Conservation (phyloP, 2,888 invertebrate genomes). For the Bruchidius siliquastri region DNA sequence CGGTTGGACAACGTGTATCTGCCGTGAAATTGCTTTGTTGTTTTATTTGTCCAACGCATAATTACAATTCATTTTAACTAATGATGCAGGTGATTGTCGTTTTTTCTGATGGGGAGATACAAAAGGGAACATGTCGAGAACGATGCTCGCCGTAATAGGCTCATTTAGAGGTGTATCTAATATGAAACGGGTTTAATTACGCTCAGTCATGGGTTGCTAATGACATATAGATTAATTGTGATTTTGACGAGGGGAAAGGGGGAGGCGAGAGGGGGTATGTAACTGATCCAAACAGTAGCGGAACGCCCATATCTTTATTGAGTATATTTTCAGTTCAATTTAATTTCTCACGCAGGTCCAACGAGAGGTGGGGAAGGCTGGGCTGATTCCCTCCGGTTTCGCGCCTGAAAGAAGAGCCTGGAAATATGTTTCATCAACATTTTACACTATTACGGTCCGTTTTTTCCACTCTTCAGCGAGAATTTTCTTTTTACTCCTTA, state of each 20-base stretch:
- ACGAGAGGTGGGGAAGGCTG: too few relatives aligned
- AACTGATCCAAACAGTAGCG: not conserved
- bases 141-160: not conserved
- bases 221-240: not conserved
- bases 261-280: not conserved
- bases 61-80: conserved; percentile 22
- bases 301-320: not conserved
- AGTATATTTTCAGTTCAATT: too few relatives aligned
- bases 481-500: too few relatives aligned
- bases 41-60: conserved; percentile 16
- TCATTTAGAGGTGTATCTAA: not conserved
- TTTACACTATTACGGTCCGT: too few relatives aligned
- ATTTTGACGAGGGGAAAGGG: not conserved
- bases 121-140: not conserved
- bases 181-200: not conserved
- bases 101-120: not conserved
- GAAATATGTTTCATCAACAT: too few relatives aligned
- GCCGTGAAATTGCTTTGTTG: conserved; percentile 23
- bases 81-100: conserved; percentile 12
- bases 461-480: too few relatives aligned
- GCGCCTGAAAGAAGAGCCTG: too few relatives aligned
- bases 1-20: conserved; percentile 17
- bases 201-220: not conserved
- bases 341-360: too few relatives aligned
- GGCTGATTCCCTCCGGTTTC: too few relatives aligned